Evolutionary conservation across 1,140 invertebrate species (phyloP), one percentile per base, ranked within the genome.

Genomic region (Alviniconcha marisindica): DNA sequence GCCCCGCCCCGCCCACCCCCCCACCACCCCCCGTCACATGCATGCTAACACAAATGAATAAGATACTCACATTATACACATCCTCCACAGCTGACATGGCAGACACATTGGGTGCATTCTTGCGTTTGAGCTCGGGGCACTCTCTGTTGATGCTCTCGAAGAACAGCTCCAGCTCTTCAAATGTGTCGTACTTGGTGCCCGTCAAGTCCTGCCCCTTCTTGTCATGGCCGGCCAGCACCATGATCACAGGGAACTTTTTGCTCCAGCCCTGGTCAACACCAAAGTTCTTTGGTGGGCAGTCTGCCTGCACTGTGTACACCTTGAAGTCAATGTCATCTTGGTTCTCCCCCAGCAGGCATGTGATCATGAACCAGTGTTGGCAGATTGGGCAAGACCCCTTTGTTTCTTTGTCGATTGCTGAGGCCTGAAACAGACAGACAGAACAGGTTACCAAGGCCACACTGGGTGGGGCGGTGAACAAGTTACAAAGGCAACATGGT

Each of bases 31-130:
- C n/a, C n/a, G n/a, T n/a, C n/a, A n/a, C n/a, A n/a, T n/a, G n/a
- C n/a, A n/a, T n/a, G n/a, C n/a, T n/a, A n/a, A n/a, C n/a, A n/a
- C n/a, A n/a, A n/a, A n/a, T n/a, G n/a, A n/a, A n/a, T n/a, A n/a
- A n/a, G n/a, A n/a, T n/a, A 71, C 91, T 85, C 79, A 94, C 93
- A 84, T 92, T 93, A 86, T 93, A 94, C n/a, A 94, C 84, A 87
- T 92, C 91, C 83, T 94, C 92, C 82, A 94, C 93, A 71, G 92
- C 90, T 77, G 90, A 89, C 76, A 88, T 83, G 33, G 87, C 87
- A 56, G 92, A 89, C 82, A 90, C 54, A 80, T 89, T 89, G 51
- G 87, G 85, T 33, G 85, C 77, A 76, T 88, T 86, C 40, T 87
- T 88, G 54, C 87, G 81, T 76, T 89, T 88, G 81, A 91, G 82